Conservation (phyloP, 1,140 invertebrate genomes). For the Triops longicaudatus region DNA sequence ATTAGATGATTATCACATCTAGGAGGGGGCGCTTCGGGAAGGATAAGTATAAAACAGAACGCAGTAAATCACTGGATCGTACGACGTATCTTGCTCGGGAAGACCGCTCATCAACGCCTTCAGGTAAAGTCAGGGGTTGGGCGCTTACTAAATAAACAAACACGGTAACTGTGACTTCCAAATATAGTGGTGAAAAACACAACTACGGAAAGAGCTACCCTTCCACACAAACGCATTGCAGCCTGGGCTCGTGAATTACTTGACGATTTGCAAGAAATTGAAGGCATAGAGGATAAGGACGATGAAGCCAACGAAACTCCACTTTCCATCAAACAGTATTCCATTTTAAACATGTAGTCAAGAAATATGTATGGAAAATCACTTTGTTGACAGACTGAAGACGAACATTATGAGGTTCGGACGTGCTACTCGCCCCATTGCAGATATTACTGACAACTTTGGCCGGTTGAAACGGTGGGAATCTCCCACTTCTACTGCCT, state of each 20-base stretch:
- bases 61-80: conserved; percentile 26
- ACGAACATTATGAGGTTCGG: conserved; percentile 27
- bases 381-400: conserved; percentile 20
- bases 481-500: conserved; percentile 32
- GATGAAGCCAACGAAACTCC: conserved; percentile 25
- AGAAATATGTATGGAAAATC: neutral
- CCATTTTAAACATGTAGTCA: neutral
- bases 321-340: conserved; percentile 24
- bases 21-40: neutral
- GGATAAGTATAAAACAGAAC: conserved; percentile 19
- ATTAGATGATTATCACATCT: neutral
- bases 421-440: conserved; percentile 13
- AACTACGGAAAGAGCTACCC: conserved; percentile 9
- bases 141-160: conserved; percentile 9
- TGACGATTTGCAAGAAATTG: conserved; percentile 26
- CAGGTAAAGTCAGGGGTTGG: conserved; percentile 16
- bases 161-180: neutral
- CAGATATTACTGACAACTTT: conserved; percentile 17
- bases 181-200: neutral
- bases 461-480: conserved; percentile 28
- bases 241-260: conserved; percentile 27
- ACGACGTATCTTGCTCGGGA: conserved; percentile 6
- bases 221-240: conserved; percentile 26
- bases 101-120: neutral
- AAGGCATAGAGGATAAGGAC: conserved; percentile 22